Percentiles rank a stretch among this genome's conserved stretches.
phyloP scores from a whole-genome alignment of 2,888 invertebrate genomes.

The Harpagoxenus sublaevis region DNA sequence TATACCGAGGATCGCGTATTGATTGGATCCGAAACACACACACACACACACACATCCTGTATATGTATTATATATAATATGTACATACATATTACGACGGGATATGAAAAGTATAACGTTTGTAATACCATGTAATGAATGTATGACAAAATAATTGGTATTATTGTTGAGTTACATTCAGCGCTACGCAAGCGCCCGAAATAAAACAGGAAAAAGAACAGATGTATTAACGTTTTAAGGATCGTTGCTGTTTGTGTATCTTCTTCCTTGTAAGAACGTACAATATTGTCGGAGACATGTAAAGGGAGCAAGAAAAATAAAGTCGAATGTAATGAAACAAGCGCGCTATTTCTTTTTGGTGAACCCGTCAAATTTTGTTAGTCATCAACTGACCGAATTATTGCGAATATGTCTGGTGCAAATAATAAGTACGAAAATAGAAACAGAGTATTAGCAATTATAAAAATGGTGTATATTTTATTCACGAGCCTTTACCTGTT shows the following conservation, averaged over 20 bases:
- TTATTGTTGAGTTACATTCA: conserved; percentile 79
- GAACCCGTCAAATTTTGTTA: neutral
- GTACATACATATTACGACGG: conserved; percentile 70
- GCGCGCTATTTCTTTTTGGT: neutral
- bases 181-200: conserved; percentile 76
- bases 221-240: conserved; percentile 82
- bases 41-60: conserved; percentile 45
- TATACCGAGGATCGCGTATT: conserved; percentile 10
- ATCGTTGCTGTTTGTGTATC: conserved; percentile 80
- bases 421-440: neutral
- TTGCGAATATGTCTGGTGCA: neutral
- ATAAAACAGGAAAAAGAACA: conserved; percentile 38
- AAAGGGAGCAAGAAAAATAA: conserved; percentile 63
- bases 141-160: conserved; percentile 75
- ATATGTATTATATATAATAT: conserved; percentile 65
- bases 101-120: conserved; percentile 75
- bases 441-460: conserved; percentile 39
- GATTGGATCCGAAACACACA: neutral
- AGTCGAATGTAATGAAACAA: conserved; percentile 67
- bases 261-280: conserved; percentile 73
- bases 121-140: conserved; percentile 79
- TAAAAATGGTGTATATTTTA: conserved; percentile 76
- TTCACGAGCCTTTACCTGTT: conserved; percentile 82
- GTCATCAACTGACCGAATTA: neutral
- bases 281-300: conserved; percentile 61